Evolutionary conservation across 2,888 invertebrate species (phyloP).

Genomic region (Drosophila vallismaia): DNA sequence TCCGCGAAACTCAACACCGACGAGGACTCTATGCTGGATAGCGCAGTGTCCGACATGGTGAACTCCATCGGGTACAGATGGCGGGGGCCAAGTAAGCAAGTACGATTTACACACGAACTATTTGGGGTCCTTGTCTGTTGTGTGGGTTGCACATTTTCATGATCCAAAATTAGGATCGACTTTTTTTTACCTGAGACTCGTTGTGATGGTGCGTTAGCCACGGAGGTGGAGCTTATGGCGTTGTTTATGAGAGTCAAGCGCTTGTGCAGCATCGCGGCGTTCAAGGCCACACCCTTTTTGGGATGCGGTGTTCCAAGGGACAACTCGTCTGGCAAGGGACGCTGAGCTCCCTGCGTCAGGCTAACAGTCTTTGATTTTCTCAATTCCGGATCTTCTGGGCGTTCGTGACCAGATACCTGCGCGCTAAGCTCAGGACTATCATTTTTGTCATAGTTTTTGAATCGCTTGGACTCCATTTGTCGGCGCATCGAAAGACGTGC

Average conservation of each 20-base stretch:
- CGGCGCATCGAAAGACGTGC: constrained; percentile 34
- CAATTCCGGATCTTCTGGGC: background rate
- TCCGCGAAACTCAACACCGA: constrained; percentile 33
- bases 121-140: too few species aligned
- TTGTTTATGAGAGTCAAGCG: constrained; percentile 4
- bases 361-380: background rate
- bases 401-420: background rate
- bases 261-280: constrained; percentile 7
- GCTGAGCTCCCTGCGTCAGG: background rate
- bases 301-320: constrained; percentile 40
- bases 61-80: background rate
- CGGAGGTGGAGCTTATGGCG: background rate
- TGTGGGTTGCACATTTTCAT: too few species aligned
- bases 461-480: background rate
- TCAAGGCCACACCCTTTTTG: constrained; percentile 17
- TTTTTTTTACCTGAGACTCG: background rate
- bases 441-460: background rate
- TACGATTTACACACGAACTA: too few species aligned
- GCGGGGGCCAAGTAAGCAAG: too few species aligned
- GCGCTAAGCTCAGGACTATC: background rate
- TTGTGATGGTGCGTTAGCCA: background rate
- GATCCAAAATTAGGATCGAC: background rate
- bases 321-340: background rate
- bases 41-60: background rate
- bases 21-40: background rate